Base-by-base conservation (phyloP, 2,113 vertebrate genomes). In the Hyperoodon ampullatus region DNA sequence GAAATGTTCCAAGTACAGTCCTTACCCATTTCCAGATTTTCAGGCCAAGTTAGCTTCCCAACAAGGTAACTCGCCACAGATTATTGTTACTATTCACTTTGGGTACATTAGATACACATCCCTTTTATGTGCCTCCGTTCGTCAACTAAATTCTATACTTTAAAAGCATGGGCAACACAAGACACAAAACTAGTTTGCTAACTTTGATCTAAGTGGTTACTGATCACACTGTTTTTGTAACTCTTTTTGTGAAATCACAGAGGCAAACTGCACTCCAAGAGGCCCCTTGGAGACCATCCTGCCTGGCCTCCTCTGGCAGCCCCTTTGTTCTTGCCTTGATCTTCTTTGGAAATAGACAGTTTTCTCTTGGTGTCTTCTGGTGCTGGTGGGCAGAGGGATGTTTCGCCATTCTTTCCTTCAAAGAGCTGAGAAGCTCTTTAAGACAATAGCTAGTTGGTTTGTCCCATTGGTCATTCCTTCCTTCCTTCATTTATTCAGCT, bases 341-440 rank as follows among this genome's bases (percentile, higher is more conserved):
- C 78, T 80, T 44, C 68, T 61, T 26, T 55, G 65, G 60, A 93
- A 66, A 86, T 28, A 80, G 77, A 68, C 42, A 15, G 50, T 77
- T 94, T 58, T 80, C 30, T 88, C 44, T 83, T 70, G 16, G 1
- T 19, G 8, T 86, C 61, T 94, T 70, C 39, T 90, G 9, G n/a
- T 91, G 42, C 47, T 78, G 18, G 23, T 61, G 42, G 19, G 39
- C 10, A 75, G 14, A 21, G 4, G 26, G 42, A 16, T 19, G 2
- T 30, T 39, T 7, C 18, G 13, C 42, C 44, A 60, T 94, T 95
- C 44, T 83, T 66, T 90, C 33, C 89, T 88, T 82, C 66, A 39
- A 94, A 91, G 13, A 92, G 33, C 85, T 44, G 42, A 92, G 19
- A 71, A 33, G n/a, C 82, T 85, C 44, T 82, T 71, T 83, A 74